phyloP scores from a whole-genome alignment of 2,888 invertebrate genomes.

The Volucella inanis region DNA sequence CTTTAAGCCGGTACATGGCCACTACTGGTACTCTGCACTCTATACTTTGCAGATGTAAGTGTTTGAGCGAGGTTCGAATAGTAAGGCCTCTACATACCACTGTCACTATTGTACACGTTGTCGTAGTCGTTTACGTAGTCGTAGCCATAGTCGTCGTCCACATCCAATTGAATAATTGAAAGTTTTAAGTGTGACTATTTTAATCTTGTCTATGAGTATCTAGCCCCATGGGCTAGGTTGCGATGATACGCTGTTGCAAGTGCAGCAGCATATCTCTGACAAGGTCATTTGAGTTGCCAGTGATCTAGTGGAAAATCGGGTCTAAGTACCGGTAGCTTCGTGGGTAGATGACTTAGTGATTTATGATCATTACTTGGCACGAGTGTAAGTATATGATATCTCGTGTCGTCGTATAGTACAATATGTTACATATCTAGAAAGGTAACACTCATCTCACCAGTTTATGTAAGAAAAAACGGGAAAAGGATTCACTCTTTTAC shows the following conservation, averaged over 20 bases:
- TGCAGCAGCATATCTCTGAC: conserved; percentile 43
- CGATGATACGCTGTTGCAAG: conserved; percentile 8
- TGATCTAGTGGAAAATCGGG: conserved; percentile 68
- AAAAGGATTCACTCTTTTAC: conserved; percentile 38
- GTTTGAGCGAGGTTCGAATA: not conserved
- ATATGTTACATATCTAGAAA: not conserved
- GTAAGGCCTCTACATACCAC: not conserved
- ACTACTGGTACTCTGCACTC: not conserved
- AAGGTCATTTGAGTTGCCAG: conserved; percentile 65
- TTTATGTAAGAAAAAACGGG: too few species aligned
- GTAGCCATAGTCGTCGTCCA: conserved; percentile 36
- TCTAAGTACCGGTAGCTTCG: conserved; percentile 62
- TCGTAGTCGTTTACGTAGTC: conserved; percentile 3
- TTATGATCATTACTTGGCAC: conserved; percentile 62
- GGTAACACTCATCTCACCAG: not conserved
- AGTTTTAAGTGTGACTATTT: conserved; percentile 75
- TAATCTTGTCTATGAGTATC: conserved; percentile 54
- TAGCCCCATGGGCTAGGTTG: conserved; percentile 51
- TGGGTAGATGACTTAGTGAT: conserved; percentile 72
- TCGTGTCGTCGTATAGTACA: too few species aligned
- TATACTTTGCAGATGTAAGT: not conserved
- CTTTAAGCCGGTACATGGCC: not conserved
- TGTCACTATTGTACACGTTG: not conserved
- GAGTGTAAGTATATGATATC: not conserved
- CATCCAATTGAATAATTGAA: conserved; percentile 73